Conservation (phyloP, 2,888 invertebrate genomes). For the Steromphala cineraria region DNA sequence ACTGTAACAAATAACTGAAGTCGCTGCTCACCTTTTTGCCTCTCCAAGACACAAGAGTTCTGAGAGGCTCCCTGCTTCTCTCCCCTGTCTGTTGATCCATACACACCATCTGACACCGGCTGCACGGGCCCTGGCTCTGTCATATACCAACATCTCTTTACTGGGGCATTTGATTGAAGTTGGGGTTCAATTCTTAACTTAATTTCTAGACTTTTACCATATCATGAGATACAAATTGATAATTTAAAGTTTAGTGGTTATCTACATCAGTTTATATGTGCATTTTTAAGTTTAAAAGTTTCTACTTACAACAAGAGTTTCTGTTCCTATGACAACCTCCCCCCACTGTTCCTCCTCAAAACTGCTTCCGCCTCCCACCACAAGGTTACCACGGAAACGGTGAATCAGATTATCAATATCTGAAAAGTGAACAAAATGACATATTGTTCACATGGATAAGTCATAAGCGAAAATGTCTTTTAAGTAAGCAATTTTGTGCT, state of each 20-base stretch:
- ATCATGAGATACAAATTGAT: no score
- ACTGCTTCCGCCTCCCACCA: slow-evolving; percentile 83
- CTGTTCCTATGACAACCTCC: slow-evolving; percentile 56
- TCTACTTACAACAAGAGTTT: not conserved
- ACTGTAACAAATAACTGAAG: not conserved
- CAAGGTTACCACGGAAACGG: slow-evolving; percentile 93
- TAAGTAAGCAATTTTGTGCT: no score
- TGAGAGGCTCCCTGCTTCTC: slow-evolving; percentile 76
- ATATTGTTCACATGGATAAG: no score
- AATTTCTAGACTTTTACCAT: no score
- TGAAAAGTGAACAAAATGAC: slow-evolving; percentile 33
- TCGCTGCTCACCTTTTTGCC: slow-evolving; percentile 57
- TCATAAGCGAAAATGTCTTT: not conserved
- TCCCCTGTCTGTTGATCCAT: slow-evolving; percentile 90
- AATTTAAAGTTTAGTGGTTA: no score
- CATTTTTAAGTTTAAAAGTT: no score
- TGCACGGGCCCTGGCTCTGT: slow-evolving; percentile 87
- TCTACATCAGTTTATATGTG: no score
- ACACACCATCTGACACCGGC: slow-evolving; percentile 96
- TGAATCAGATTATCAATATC: slow-evolving; percentile 80
- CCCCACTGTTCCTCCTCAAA: slow-evolving; percentile 87
- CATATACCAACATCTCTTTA: slow-evolving; percentile 1
- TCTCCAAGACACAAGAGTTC: slow-evolving; percentile 61
- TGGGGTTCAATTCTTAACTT: not conserved
- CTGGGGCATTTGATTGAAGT: not conserved